phyloP scores from a whole-genome alignment of 2,113 vertebrate species.

The Aegypius monachus region DNA sequence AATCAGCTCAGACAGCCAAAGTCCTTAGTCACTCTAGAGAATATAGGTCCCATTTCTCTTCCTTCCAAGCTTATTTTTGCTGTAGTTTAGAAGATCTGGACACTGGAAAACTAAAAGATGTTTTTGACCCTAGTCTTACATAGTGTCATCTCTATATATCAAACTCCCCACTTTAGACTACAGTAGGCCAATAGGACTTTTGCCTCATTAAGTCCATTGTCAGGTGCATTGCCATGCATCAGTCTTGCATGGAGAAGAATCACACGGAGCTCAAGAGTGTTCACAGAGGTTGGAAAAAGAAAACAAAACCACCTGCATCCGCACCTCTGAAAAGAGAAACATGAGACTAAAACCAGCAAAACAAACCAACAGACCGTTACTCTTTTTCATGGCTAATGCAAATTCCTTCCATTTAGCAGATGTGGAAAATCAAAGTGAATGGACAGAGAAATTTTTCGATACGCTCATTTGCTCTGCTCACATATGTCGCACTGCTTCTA shows the following conservation, averaged over 20 bases:
- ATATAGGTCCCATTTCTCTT: not conserved
- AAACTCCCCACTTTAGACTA: not conserved
- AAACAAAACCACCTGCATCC: not conserved
- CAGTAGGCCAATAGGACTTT: not conserved
- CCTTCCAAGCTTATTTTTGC: not conserved
- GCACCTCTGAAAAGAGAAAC: not conserved
- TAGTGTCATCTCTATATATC: not conserved
- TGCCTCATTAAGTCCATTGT: not conserved
- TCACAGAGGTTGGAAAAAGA: not conserved
- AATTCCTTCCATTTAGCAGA: not conserved
- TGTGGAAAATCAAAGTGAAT: not conserved
- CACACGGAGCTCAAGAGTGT: not conserved
- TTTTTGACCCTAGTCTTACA: not conserved
- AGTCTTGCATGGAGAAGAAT: not conserved
- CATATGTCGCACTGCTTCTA: not conserved
- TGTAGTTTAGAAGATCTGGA: not conserved
- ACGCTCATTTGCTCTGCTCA: not conserved
- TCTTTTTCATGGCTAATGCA: not conserved
- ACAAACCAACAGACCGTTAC: not conserved
- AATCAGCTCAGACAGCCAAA: not conserved
- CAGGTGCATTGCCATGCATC: not conserved
- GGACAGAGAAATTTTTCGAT: not conserved
- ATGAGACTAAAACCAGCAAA: not conserved
- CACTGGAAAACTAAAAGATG: not conserved
- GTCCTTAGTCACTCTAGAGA: not conserved